Evolutionary conservation across 2,797 vertebrate species (phyloP), one percentile per base, ranked within the genome.

Genomic region (Bucorvus abyssinicus): DNA sequence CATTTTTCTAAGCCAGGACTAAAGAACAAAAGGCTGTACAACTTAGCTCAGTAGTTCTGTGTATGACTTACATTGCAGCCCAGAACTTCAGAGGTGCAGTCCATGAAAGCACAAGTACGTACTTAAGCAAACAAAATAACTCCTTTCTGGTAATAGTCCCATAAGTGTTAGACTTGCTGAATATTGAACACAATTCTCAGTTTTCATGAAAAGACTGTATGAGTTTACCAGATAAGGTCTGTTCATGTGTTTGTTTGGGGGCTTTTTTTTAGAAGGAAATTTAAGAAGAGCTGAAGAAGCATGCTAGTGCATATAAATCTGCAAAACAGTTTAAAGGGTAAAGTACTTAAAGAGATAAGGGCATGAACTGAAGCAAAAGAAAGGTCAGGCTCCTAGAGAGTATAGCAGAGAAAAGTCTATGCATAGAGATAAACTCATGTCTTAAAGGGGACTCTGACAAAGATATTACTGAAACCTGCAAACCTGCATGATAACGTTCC

Each of bases 221-320:
- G 7, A 44, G 4, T 84, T 65, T 63, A 32, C 8, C 5, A 61
- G 11, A 63, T n/a, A 74, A 79, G n/a, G 8, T 49, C 26, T 5
- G 0, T 50, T 11, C 2, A 10, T 8, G 1, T 26, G 8, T 13
- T 70, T 71, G 3, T 27, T 60, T 52, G 6, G 1, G 0, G n/a
- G 0, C 21, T 29, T 47, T 84, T 47, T 24, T 79, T 40, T 18
- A 50, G 13, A 7, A 45, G 12, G 8, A 61, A 69, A 26, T 59
- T 75, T 79, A 59, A 45, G 24, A 63, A 38, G 22, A 40, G 14
- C 5, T 44, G 34, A 77, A 30, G 9, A 83, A 21, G 12, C 8
- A 14, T 42, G 11, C 2, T 44, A 38, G 10, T 34, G 15, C 14
- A 24, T 57, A 32, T 7, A 68, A 75, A 70, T 57, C 8, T 36